Evolutionary conservation across 2,797 vertebrate species (phyloP), one percentile per base, ranked within the genome.

Genomic region (Kryptolebias ocellatus): DNA sequence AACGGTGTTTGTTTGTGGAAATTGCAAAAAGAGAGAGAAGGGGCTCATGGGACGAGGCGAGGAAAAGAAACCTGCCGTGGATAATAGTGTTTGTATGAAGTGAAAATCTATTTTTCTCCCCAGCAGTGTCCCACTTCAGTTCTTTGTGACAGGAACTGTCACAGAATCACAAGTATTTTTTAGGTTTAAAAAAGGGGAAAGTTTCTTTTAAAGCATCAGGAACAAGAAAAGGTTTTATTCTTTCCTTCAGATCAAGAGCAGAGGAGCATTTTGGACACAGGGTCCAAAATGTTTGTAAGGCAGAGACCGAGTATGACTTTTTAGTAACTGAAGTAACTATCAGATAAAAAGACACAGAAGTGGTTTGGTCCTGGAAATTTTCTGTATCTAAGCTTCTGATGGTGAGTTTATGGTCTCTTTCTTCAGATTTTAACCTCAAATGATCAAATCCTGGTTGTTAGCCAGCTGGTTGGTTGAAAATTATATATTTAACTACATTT

Each of bases 1-100:
- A 53, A 44, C 6, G 11, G 28, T 87, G 85, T 92, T 90, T 95
- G 94, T 93, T 95, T 85, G 85, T 94, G 93, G 92, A 95, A 94
- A 94, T 94, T 93, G 93, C 79, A 49, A 76, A 67, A 64, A 76
- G 79, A 61, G 78, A 66, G 80, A 42, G 57, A 63, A 15, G 39
- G 55, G 39, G 60, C 53, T 79, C 72, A 53, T 74, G 77, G 72
- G 83, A 81, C 67, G 81, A 79, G 73, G 39, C 60, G 53, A 71
- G 67, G 75, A 78, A 71, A 65, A 78, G 55, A 85, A 81, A 85
- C 89, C 87, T 91, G 83, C 88, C 83, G 70, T 90, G 90, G 84
- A 93, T 91, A 92, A 90, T 86, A 63, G 75, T 69, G 78, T 91
- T 87, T 86, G 84, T 86, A 83, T 64, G 81, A 89, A 88, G 61